Conservation (phyloP, 2,888 invertebrate species). For the Dicycla oo region DNA sequence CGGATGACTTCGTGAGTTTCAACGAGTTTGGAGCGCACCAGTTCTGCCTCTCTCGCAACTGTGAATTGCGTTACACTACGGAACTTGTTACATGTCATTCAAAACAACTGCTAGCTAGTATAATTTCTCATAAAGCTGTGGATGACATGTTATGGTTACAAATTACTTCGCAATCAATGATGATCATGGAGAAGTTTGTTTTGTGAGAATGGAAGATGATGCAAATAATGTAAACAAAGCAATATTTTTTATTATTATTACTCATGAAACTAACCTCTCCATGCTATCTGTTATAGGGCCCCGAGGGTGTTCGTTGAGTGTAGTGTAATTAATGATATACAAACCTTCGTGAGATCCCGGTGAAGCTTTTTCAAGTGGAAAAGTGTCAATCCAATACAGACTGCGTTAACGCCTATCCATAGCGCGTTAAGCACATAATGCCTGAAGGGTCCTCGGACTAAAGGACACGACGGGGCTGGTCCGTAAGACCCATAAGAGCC, state of each 20-base stretch:
- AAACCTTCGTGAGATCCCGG: slow-evolving; percentile 93
- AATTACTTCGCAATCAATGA: slow-evolving; percentile 67
- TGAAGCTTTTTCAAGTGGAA: slow-evolving; percentile 96
- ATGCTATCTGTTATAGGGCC: slow-evolving; percentile 72
- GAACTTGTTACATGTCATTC: slow-evolving; percentile 74
- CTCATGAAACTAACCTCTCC: slow-evolving; percentile 76
- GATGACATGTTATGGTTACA: slow-evolving; percentile 74
- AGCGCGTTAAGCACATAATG: slow-evolving; percentile 97
- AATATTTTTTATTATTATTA: slow-evolving; percentile 62
- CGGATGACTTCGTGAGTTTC: slow-evolving; percentile 77
- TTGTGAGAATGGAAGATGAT: slow-evolving; percentile 72
- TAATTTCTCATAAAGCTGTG: slow-evolving; percentile 77
- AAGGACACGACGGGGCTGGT: slow-evolving; percentile 94
- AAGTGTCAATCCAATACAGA: slow-evolving; percentile 95
- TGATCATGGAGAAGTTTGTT: slow-evolving; percentile 80
- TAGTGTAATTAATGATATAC: slow-evolving; percentile 64
- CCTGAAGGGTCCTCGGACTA: slow-evolving; percentile 96
- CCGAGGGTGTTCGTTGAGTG: slow-evolving; percentile 33
- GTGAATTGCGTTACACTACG: slow-evolving; percentile 77
- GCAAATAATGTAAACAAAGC: slow-evolving; percentile 76
- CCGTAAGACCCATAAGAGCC: slow-evolving; percentile 93
- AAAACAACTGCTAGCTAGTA: slow-evolving; percentile 69
- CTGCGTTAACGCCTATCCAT: slow-evolving; percentile 97
- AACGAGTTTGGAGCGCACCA: slow-evolving; percentile 72
- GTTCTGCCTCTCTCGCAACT: slow-evolving; percentile 68